Evolutionary conservation across 2,797 vertebrate genomes (phyloP).

Genomic region (Dryobates pubescens): DNA sequence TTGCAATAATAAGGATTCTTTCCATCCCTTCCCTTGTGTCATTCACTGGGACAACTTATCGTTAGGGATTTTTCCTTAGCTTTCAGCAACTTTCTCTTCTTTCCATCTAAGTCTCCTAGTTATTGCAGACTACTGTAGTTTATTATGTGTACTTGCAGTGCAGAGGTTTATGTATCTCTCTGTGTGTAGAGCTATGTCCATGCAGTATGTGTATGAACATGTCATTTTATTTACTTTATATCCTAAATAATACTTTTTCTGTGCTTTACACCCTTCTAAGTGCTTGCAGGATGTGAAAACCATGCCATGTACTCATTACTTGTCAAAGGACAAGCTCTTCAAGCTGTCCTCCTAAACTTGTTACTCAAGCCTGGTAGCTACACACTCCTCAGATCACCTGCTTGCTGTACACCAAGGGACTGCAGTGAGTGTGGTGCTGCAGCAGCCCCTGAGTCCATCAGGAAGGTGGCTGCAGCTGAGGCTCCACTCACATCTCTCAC

Average conservation of each 20-base stretch:
- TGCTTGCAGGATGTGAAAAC: not conserved
- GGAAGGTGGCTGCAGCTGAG: not conserved
- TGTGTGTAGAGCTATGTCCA: not conserved
- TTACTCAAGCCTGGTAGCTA: not conserved
- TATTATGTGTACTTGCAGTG: not conserved
- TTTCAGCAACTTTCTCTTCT: not conserved
- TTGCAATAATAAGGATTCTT: not conserved
- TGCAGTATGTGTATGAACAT: not conserved
- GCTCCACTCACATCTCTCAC: fast-evolving
- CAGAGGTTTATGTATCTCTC: not conserved
- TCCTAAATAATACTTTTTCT: not conserved
- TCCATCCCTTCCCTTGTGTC: not conserved
- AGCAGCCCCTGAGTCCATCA: fast-evolving
- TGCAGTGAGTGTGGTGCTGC: fast-evolving
- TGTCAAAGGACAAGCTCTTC: not conserved
- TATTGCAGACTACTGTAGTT: not conserved
- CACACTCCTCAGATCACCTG: not conserved
- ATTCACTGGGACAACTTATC: not conserved
- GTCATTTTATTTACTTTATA: not conserved
- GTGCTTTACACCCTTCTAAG: not conserved
- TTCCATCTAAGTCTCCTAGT: not conserved
- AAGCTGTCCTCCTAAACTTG: not conserved
- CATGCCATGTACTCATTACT: not conserved
- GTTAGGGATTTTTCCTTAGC: not conserved
- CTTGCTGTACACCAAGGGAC: fast-evolving